These are phyloP conservation scores for Parnassius orleans DNA, from an alignment of 2,888 invertebrate genomes.

Conservation along the genomic window DNA sequence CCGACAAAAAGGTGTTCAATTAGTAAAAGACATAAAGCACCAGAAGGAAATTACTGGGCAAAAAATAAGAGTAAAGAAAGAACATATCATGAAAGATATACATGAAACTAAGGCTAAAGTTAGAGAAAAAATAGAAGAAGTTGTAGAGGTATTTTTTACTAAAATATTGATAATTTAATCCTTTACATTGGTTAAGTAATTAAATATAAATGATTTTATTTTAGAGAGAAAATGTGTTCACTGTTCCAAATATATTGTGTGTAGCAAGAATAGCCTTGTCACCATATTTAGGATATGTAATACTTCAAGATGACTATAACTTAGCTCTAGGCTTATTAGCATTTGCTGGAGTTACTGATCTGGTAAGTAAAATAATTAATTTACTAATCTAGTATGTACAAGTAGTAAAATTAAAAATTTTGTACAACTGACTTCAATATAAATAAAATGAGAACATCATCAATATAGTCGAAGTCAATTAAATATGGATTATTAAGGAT, in stretches of 20 bases:
- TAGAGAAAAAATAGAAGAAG: conserved; percentile 86
- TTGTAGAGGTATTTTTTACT: conserved; percentile 82
- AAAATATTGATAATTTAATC: background rate
- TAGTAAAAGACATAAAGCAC: conserved; percentile 69
- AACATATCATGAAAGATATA: conserved; percentile 85
- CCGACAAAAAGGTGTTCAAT: conserved; percentile 61
- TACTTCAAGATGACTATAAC: conserved; percentile 89
- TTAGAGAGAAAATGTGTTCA: conserved; percentile 93
- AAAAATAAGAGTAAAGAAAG: conserved; percentile 80
- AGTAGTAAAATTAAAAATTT: no score
- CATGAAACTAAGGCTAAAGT: conserved; percentile 86
- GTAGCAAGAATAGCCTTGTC: conserved; percentile 91
- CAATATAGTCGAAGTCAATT: no score
- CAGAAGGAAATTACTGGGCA: conserved; percentile 68
- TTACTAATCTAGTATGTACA: background rate
- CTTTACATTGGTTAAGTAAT: no score
- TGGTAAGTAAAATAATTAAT: conserved; percentile 80
- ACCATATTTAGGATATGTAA: conserved; percentile 94
- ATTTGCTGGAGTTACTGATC: conserved; percentile 94
- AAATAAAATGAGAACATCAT: no score
- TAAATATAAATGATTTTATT: conserved; percentile 32
- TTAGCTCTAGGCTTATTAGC: conserved; percentile 90
- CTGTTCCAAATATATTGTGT: conserved; percentile 96
- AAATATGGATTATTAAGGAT: no score
- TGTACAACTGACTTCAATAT: no score